Percentiles rank a stretch among this genome's conserved stretches.
phyloP scores from a whole-genome alignment of 2,797 vertebrate species.

The Enteromius fasciolatus region DNA sequence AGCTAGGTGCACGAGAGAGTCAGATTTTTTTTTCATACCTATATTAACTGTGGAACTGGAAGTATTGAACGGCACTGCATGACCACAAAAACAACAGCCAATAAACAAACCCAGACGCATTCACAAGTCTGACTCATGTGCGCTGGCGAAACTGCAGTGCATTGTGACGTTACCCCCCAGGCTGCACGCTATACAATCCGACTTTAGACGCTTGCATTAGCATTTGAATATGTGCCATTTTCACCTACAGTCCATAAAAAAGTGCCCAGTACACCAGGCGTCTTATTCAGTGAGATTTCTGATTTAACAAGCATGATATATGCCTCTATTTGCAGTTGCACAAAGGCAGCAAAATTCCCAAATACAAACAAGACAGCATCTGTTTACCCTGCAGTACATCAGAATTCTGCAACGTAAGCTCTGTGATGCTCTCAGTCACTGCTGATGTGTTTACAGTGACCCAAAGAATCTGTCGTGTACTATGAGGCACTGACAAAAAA shows the following conservation, averaged over 20 bases:
- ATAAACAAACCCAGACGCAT: constrained; percentile 5
- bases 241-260: neutral
- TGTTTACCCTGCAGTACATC: constrained; percentile 9
- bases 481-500: neutral
- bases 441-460: neutral
- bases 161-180: neutral
- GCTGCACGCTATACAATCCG: neutral
- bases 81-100: constrained; percentile 16
- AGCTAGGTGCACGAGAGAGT: neutral
- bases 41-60: neutral
- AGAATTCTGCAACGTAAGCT: constrained; percentile 18
- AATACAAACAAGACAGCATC: constrained; percentile 33
- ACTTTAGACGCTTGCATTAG: neutral
- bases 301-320: constrained; percentile 40
- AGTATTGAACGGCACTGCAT: neutral
- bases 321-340: constrained; percentile 44
- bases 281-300: constrained; percentile 39
- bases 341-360: constrained; percentile 25
- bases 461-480: neutral
- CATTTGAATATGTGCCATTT: constrained; percentile 12
- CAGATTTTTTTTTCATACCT: neutral
- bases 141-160: neutral
- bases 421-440: neutral
- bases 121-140: constrained; percentile 2
- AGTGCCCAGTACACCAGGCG: neutral